Conservation (phyloP, 2,113 vertebrate species). For the Pangasianodon hypophthalmus region DNA sequence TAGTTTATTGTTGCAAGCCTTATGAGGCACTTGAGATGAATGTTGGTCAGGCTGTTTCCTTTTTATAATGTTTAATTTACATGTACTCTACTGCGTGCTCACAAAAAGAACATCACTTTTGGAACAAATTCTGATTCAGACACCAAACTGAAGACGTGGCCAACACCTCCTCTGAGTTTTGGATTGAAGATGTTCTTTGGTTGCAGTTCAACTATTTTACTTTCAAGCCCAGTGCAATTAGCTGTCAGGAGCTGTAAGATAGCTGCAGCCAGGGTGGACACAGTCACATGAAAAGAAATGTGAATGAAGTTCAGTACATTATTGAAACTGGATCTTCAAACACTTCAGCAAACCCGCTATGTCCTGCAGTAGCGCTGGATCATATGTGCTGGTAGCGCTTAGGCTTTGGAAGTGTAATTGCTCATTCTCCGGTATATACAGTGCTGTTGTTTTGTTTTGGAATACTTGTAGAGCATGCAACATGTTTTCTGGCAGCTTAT, state of each 20-base stretch:
- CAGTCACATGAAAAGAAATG: background rate
- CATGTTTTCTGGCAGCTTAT: background rate
- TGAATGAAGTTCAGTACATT: background rate
- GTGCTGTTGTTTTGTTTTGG: background rate
- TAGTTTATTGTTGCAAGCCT: background rate
- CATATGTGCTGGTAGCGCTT: background rate
- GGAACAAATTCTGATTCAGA: constrained; percentile 1
- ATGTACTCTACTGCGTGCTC: background rate
- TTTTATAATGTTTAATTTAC: background rate
- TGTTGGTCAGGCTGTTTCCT: background rate
- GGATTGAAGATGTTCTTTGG: background rate
- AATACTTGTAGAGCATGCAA: background rate
- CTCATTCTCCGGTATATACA: background rate
- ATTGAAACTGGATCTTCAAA: background rate
- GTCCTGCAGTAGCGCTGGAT: background rate
- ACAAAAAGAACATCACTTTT: background rate
- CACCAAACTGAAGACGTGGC: background rate
- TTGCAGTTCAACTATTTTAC: background rate
- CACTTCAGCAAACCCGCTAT: background rate
- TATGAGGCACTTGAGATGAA: background rate
- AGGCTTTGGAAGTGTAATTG: background rate
- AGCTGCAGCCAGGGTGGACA: background rate
- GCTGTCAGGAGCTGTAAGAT: background rate
- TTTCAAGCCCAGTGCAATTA: background rate
- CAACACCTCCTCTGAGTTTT: background rate